Conservation (phyloP, 2,888 invertebrate genomes). For the Scaptomyza cyrtandrae region DNA sequence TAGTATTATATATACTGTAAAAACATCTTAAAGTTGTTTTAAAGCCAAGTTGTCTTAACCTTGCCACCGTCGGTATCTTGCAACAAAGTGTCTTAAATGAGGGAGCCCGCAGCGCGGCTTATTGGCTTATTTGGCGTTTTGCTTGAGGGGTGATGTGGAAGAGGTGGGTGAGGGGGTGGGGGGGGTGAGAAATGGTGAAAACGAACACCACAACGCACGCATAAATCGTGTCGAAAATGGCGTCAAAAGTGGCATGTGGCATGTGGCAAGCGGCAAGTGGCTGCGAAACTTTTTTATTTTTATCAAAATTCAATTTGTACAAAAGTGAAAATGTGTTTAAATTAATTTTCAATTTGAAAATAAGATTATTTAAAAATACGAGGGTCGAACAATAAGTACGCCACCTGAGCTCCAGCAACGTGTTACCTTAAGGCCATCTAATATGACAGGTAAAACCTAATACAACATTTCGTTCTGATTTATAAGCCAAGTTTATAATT, state of each 20-base stretch:
- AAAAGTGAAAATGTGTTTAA: constrained; percentile 61
- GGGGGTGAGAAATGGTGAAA: constrained; percentile 7
- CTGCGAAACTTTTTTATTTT: constrained; percentile 52
- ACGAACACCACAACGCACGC: constrained; percentile 33
- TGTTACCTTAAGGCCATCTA: neutral
- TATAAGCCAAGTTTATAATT: constrained; percentile 18
- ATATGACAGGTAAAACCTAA: neutral
- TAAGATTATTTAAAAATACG: constrained; percentile 27
- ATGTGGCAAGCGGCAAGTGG: constrained; percentile 23
- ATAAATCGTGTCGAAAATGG: constrained; percentile 47
- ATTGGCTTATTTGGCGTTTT: constrained; percentile 33
- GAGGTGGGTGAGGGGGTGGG: no score
- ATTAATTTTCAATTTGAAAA: constrained; percentile 51
- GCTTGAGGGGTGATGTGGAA: constrained; percentile 2
- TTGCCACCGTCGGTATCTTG: constrained; percentile 6
- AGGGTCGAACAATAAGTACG: constrained; percentile 16
- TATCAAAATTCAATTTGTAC: constrained; percentile 66
- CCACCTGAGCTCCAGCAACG: neutral
- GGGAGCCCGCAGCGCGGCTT: constrained; percentile 35
- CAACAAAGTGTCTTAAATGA: constrained; percentile 40
- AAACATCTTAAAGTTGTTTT: constrained; percentile 1
- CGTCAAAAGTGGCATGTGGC: constrained; percentile 42
- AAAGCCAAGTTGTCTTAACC: constrained; percentile 13
- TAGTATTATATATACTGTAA: neutral
- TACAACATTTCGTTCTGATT: constrained; percentile 1